Evolutionary conservation across 2,797 vertebrate species (phyloP), one percentile per base, ranked within the genome.

Genomic region (Eulemur rubriventer): DNA sequence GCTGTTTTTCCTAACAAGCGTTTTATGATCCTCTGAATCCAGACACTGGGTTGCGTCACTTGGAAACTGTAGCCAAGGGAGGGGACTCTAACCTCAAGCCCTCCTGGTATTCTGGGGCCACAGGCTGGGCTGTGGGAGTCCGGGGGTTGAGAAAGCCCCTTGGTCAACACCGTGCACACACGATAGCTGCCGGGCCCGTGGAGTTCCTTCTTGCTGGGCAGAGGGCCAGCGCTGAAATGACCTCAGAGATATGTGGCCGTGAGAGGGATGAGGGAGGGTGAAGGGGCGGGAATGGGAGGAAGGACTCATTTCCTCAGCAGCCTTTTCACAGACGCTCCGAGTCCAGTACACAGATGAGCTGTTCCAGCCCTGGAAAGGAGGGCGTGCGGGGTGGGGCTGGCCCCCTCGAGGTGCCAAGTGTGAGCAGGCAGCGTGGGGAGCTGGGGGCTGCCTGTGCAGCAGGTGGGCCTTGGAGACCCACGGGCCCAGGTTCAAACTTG

Each of bases 11-110:
- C 73, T 35, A n/a, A 80, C 73, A 95, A 96, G 80, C 67, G 70
- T 63, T 94, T 96, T 95, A 67, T 78, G 83, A 48, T 91, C 96
- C 95, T 92, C 89, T 41, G 95, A 95, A 94, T 95, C 88, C 89
- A 94, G 92, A 82, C 30, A 2, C 50, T 46, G 87, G 48, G 11
- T 96, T 95, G 85, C 48, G 0, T 97, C 96, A 96, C 76, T 89
- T 12, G 43, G 72, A 41, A 55, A 50, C 86, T 16, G 35, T 69
- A 93, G 92, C 96, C 95, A 96, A 93, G 96, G 97, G 94, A 87
- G 96, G 93, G 88, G 93, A 89, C 82, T 84, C 48, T 52, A 80
- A 83, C 75, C 52, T 89, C 89, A 59, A 70, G 57, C 48, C 75
- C 80, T 93, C 80, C 69, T 48, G 43, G 46, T 14, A 8, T 57